Evolutionary conservation across 2,797 vertebrate genomes (phyloP), one percentile per base, ranked within the genome.

Genomic region (Poeciliopsis turneri): DNA sequence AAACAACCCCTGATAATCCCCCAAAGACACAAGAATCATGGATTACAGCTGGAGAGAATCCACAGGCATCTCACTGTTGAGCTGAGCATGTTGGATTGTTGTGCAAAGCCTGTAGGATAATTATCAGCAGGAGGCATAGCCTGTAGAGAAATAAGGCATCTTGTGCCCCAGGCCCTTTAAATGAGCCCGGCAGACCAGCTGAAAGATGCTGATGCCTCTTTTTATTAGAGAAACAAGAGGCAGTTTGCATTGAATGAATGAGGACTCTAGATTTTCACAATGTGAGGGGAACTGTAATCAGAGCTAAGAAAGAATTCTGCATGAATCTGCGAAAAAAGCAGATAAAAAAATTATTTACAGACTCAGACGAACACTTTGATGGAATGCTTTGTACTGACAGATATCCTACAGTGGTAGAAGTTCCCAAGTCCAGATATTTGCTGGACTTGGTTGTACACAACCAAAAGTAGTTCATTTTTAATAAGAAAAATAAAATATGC

Each of bases 161-260:
- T 82, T 70, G 74, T 82, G 90, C 89, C 85, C 75, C 43, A n/a
- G 85, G 86, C 88, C 83, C 75, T 89, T 81, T 82, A 90, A 92
- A 93, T 86, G 82, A 92, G 92, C 87, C 82, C 83, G 66, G 77
- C 69, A 82, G 90, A 88, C 85, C 82, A 43, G 79, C 85, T 89
- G 78, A 87, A 90, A 91, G 80, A 90, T 91, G 91, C 91, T 92
- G 89, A 92, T 87, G 84, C 64, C 69, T 90, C 82, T 82, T 76
- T 90, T 90, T 90, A 86, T 78, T 81, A 82, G 78, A 86, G 75
- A 84, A 84, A 84, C 25, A 66, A 84, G 87, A 88, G 77, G 71
- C 72, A 73, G 71, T 30, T 28, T 82, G 89, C 89, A 90, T 87
- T 87, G 86, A 87, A 84, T 59, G 76, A 79, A 84, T 33, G 77